Evolutionary conservation across 2,888 invertebrate species (phyloP).

Genomic region (Amiota mariae): DNA sequence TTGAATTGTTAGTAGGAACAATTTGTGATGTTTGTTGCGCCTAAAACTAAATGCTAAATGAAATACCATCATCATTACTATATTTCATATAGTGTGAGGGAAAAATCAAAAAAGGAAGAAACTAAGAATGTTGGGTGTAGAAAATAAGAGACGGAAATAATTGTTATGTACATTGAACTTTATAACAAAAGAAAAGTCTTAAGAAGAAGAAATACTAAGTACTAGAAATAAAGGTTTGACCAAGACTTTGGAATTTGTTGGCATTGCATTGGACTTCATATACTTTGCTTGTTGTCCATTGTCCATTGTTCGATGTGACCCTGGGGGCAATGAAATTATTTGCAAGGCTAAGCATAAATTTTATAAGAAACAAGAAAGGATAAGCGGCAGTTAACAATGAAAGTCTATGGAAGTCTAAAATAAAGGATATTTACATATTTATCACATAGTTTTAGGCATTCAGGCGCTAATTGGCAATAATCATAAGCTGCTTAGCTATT

Average conservation of each 20-base stretch:
- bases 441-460: slow-evolving; percentile 1
- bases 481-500: slow-evolving; percentile 9
- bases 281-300: no score
- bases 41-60: slow-evolving; percentile 54
- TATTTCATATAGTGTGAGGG: no score
- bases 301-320: neutral
- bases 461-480: slow-evolving; percentile 13
- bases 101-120: no score
- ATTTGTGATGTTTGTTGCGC: slow-evolving; percentile 42
- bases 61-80: no score
- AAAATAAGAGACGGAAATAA: neutral
- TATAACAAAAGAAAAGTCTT: no score
- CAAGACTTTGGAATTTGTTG: no score
- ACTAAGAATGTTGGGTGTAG: no score
- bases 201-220: no score
- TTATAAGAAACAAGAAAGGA: neutral
- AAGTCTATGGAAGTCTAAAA: neutral
- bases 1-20: no score
- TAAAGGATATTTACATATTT: slow-evolving; percentile 20
- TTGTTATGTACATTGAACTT: neutral
- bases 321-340: slow-evolving; percentile 4
- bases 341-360: neutral
- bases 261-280: no score
- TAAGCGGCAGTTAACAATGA: neutral
- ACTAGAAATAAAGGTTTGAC: no score